Conservation (phyloP, 2,113 vertebrate genomes). For the Thermophis baileyi region DNA sequence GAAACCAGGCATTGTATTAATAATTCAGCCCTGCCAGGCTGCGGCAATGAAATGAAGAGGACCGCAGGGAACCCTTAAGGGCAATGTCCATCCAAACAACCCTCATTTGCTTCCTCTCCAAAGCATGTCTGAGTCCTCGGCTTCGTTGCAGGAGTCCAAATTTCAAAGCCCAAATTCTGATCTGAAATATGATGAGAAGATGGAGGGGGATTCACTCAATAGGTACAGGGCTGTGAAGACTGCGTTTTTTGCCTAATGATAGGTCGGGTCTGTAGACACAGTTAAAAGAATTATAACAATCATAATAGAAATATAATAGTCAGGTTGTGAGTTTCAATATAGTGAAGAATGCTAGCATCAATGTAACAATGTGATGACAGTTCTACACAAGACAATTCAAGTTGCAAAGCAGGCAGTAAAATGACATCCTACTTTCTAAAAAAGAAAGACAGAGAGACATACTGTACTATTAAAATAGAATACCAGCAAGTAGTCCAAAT, state of each 20-base stretch:
- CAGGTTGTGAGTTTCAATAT: not conserved
- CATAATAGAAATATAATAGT: not conserved
- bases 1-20: not conserved
- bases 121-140: not conserved
- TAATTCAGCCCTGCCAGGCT: not conserved
- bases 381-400: not conserved
- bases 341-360: too few species aligned
- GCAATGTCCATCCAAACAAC: not conserved
- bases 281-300: not conserved
- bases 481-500: too few species aligned
- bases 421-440: not conserved
- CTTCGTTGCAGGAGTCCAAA: not conserved
- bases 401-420: not conserved
- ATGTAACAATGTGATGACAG: not conserved
- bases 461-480: too few species aligned
- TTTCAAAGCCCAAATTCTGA: not conserved
- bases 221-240: not conserved
- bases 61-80: not conserved
- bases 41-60: not conserved
- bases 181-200: not conserved
- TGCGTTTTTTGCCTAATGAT: not conserved
- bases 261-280: not conserved
- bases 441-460: too few species aligned
- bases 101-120: not conserved
- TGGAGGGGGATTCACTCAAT: not conserved